phyloP scores from a whole-genome alignment of 1,140 invertebrate species.

The Drosophila elegans region DNA sequence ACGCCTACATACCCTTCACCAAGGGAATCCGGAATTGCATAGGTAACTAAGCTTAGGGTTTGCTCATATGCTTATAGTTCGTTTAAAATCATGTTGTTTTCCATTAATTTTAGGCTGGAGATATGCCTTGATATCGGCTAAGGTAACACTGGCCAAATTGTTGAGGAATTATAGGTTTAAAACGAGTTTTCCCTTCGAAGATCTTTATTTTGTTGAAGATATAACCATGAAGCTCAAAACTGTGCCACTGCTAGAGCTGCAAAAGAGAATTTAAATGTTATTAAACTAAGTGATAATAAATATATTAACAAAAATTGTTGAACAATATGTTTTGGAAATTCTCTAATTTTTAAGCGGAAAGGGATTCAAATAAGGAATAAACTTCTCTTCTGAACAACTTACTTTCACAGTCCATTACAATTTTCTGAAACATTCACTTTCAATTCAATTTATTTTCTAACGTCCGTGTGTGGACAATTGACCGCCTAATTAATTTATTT shows the following conservation, averaged over 20 bases:
- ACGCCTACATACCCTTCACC: slow-evolving; percentile 76
- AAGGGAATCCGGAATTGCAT: slow-evolving; percentile 80
- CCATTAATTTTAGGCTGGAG: slow-evolving; percentile 61
- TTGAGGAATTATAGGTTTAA: slow-evolving; percentile 68
- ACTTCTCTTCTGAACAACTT: too few relatives aligned
- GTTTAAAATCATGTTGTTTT: background rate
- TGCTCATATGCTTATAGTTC: too few relatives aligned
- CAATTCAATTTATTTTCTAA: too few relatives aligned
- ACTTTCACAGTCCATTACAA: too few relatives aligned
- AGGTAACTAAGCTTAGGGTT: slow-evolving; percentile 38
- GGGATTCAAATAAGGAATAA: too few relatives aligned
- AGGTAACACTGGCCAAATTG: slow-evolving; percentile 70
- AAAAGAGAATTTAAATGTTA: slow-evolving; percentile 26
- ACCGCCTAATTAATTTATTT: too few relatives aligned
- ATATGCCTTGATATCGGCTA: slow-evolving; percentile 74
- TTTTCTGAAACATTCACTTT: too few relatives aligned
- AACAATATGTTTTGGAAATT: background rate
- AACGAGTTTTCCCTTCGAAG: slow-evolving; percentile 68
- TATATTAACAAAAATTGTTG: background rate
- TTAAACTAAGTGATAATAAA: slow-evolving; percentile 3
- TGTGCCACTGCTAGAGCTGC: slow-evolving; percentile 53
- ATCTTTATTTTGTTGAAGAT: slow-evolving; percentile 76
- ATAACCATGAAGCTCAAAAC: slow-evolving; percentile 72
- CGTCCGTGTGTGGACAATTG: too few relatives aligned
- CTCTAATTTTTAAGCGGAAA: too few relatives aligned